Percentiles rank a stretch among this genome's conserved stretches.
These are phyloP conservation scores for Yponomeuta malinellus DNA, from an alignment of 2,888 invertebrate species.

Conservation along the genomic window DNA sequence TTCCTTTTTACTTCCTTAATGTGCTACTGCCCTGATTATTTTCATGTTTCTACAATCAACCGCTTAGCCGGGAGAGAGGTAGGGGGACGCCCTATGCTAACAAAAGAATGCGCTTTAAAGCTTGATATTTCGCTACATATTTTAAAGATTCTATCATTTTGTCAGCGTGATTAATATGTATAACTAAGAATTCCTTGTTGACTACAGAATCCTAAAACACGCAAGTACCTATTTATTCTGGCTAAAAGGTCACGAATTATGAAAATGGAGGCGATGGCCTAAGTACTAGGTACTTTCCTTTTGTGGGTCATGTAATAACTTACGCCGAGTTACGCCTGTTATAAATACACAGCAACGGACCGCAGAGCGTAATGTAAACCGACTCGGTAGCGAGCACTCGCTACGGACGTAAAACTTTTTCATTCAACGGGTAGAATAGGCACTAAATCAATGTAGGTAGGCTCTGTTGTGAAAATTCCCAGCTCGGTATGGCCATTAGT, in stretches of 20 bases:
- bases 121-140: no score
- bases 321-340: neutral
- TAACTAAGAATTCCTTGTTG: no score
- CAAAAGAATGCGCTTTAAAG: no score
- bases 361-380: slow-evolving; percentile 2
- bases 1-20: no score
- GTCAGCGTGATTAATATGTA: no score
- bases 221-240: neutral
- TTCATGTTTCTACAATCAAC: no score
- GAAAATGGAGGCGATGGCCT: neutral
- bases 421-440: slow-evolving; percentile 9
- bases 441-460: slow-evolving; percentile 11
- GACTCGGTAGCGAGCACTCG: neutral
- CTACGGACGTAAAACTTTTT: slow-evolving; percentile 4
- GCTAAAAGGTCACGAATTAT: neutral
- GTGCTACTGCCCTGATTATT: no score
- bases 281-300: slow-evolving; percentile 4
- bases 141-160: no score
- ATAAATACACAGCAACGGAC: slow-evolving; percentile 4
- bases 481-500: slow-evolving; percentile 27
- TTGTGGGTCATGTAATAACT: neutral
- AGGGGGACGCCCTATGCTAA: no score
- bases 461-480: slow-evolving; percentile 21
- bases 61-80: no score
- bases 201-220: neutral